Conservation (phyloP, 1,140 invertebrate genomes). For the Sinonovacula constricta region DNA sequence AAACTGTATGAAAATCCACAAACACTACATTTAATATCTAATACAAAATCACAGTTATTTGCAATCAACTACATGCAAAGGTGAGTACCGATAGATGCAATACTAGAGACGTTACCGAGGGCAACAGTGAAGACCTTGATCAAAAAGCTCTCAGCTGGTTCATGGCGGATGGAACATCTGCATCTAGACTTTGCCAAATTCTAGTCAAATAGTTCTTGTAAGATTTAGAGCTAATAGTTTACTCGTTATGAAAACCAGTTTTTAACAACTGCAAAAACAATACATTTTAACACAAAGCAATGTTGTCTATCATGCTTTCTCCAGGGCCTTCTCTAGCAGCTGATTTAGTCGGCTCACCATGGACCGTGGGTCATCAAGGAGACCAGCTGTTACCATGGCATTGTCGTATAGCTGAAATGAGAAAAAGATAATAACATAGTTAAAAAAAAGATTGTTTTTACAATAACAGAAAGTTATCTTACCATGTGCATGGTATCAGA, state of each 20-base stretch:
- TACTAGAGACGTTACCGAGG: too few relatives aligned
- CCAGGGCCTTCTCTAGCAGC: slow-evolving; percentile 89
- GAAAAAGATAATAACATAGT: background rate
- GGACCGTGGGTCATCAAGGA: slow-evolving; percentile 94
- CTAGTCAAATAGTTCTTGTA: background rate
- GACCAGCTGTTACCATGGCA: slow-evolving; percentile 95
- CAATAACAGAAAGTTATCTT: too few relatives aligned
- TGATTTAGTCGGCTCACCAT: slow-evolving; percentile 92
- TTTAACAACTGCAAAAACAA: background rate
- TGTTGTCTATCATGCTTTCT: slow-evolving; percentile 75
- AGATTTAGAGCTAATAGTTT: background rate
- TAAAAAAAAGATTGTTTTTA: background rate
- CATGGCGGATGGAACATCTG: too few relatives aligned
- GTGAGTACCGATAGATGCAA: too few relatives aligned
- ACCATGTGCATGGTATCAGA: too few relatives aligned
- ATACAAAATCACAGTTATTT: too few relatives aligned
- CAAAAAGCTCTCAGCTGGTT: too few relatives aligned
- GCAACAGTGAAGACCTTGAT: too few relatives aligned
- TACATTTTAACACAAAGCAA: background rate
- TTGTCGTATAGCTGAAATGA: slow-evolving; percentile 90
- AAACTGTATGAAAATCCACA: too few relatives aligned
- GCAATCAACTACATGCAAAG: too few relatives aligned
- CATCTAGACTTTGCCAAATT: too few relatives aligned
- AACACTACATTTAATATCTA: too few relatives aligned
- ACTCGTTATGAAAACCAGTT: background rate